Evolutionary conservation across 2,113 vertebrate genomes (phyloP).

Genomic region (Camelus bactrianus): DNA sequence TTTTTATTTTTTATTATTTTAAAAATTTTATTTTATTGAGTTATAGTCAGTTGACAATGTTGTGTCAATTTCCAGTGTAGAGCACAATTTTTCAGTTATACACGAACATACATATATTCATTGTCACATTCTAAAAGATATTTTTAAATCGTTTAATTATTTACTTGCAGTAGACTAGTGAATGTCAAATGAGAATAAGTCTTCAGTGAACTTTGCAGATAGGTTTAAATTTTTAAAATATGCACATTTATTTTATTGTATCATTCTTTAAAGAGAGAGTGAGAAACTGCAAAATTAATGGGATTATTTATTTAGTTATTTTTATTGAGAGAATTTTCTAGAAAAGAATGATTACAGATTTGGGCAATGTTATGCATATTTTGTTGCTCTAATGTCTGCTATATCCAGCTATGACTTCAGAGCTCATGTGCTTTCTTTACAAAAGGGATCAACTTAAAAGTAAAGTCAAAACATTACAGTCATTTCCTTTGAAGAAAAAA

Average conservation of each 20-base stretch:
- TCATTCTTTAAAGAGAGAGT: constrained; percentile 51
- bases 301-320: background rate
- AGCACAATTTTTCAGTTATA: too few species aligned
- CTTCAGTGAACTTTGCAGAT: constrained; percentile 36
- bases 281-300: constrained; percentile 42
- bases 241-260: constrained; percentile 24
- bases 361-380: constrained; percentile 56
- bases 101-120: too few species aligned
- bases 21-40: too few species aligned
- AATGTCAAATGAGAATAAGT: background rate
- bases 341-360: constrained; percentile 25
- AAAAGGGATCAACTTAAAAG: constrained; percentile 62
- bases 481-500: constrained; percentile 68
- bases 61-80: too few species aligned
- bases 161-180: background rate
- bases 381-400: constrained; percentile 49
- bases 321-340: constrained; percentile 27
- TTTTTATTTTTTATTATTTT: background rate
- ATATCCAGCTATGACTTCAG: constrained; percentile 55
- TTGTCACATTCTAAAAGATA: background rate
- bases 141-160: constrained; percentile 7
- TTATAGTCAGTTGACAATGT: too few species aligned
- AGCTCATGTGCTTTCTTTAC: constrained; percentile 44
- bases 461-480: constrained; percentile 56
- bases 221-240: constrained; percentile 56